Conservation (phyloP, 2,797 vertebrate genomes). For the Halcyon smyrnensis region DNA sequence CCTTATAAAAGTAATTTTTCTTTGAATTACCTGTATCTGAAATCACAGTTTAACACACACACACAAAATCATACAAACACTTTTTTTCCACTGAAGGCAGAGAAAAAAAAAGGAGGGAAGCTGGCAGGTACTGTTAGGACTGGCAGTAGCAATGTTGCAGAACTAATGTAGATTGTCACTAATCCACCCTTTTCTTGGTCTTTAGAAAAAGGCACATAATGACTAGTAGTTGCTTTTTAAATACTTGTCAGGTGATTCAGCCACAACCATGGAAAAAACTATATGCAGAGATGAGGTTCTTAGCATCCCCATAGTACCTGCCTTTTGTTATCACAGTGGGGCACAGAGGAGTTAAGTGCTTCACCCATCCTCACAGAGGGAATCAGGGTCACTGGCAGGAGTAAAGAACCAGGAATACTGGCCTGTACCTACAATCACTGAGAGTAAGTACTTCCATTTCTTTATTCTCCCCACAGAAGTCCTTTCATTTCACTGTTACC, state of each 20-base stretch:
- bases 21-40: not conserved
- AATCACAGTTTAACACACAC: not conserved
- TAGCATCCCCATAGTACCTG: not conserved
- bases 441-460: not conserved
- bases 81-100: not conserved
- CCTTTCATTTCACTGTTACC: not conserved
- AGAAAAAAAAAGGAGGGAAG: not conserved
- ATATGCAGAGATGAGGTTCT: rapidly evolving
- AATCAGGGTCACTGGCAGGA: not conserved
- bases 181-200: not conserved
- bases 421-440: not conserved
- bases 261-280: not conserved
- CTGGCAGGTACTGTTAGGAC: rapidly evolving
- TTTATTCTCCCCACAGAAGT: not conserved
- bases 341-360: not conserved
- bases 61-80: not conserved
- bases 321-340: not conserved
- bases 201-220: not conserved
- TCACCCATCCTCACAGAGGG: not conserved
- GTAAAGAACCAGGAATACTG: not conserved
- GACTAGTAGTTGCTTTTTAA: not conserved
- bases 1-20: not conserved
- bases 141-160: not conserved
- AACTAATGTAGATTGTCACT: rapidly evolving
- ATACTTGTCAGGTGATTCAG: not conserved